Evolutionary conservation across 2,797 vertebrate species (phyloP).

Genomic region (Morelia viridis): DNA sequence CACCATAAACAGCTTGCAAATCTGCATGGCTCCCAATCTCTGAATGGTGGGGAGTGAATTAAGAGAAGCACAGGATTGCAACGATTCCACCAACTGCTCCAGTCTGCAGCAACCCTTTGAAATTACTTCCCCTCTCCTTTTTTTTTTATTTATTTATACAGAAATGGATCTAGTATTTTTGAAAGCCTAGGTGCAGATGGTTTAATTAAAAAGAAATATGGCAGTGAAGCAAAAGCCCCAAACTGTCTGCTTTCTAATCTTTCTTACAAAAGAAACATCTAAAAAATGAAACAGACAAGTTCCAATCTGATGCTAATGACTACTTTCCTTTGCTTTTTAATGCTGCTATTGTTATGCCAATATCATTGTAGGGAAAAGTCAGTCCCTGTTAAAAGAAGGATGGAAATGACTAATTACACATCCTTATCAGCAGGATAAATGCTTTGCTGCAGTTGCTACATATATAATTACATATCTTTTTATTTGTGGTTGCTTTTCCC

Average conservation of each 20-base stretch:
- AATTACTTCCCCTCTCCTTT: background rate
- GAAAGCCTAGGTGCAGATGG: background rate
- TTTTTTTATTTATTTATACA: background rate
- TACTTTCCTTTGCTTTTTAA: conserved; percentile 1
- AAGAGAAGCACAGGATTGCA: background rate
- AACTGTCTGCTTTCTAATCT: background rate
- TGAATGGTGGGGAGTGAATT: background rate
- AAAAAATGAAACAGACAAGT: background rate
- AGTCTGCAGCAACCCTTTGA: background rate
- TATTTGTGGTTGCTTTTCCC: conserved; percentile 2
- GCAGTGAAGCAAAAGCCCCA: background rate
- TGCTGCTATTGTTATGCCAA: background rate
- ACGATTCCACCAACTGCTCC: background rate
- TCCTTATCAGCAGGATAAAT: background rate
- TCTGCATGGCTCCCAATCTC: background rate
- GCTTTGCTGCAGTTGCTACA: conserved; percentile 4
- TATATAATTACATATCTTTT: background rate
- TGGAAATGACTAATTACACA: background rate
- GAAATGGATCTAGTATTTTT: background rate
- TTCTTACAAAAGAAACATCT: conserved; percentile 1
- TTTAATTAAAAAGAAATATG: background rate
- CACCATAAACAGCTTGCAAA: background rate
- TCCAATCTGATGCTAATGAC: background rate
- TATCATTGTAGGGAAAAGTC: conserved; percentile 11
- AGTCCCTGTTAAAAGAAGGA: accelerated